A percentile compares a stretch with the other conserved stretches of the same genome.
phyloP scores from a whole-genome alignment of 2,113 vertebrate species.

The Carollia perspicillata region DNA sequence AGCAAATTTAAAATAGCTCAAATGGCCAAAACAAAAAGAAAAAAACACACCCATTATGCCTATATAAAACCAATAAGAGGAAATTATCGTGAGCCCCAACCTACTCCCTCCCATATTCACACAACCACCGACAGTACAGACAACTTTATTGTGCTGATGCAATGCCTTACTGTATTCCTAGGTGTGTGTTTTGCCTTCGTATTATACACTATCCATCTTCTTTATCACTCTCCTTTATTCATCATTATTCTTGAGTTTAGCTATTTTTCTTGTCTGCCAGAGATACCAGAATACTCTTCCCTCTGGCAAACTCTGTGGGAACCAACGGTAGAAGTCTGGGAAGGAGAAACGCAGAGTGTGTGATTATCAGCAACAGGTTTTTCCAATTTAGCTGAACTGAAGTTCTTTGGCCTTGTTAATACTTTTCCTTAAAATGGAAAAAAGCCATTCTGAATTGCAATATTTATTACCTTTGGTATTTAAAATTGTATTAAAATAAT shows the following conservation, averaged over 20 bases:
- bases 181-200: neutral
- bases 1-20: neutral
- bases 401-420: neutral
- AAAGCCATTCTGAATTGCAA: neutral
- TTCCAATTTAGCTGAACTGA: neutral
- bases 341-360: neutral
- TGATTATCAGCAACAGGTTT: neutral
- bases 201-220: neutral
- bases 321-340: neutral
- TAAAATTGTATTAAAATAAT: conserved; percentile 33
- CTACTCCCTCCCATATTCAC: neutral
- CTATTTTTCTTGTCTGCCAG: neutral
- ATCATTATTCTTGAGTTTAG: neutral
- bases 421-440: neutral
- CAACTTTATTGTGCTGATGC: neutral
- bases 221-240: neutral
- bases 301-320: neutral
- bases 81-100: neutral
- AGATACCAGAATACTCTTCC: neutral
- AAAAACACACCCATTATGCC: neutral
- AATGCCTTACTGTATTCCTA: neutral
- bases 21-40: neutral
- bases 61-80: neutral
- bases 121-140: neutral
- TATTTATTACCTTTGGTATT: neutral